These are phyloP conservation scores for Drosophila neocordata DNA, from an alignment of 1,140 invertebrate genomes.

Conservation along the genomic window DNA sequence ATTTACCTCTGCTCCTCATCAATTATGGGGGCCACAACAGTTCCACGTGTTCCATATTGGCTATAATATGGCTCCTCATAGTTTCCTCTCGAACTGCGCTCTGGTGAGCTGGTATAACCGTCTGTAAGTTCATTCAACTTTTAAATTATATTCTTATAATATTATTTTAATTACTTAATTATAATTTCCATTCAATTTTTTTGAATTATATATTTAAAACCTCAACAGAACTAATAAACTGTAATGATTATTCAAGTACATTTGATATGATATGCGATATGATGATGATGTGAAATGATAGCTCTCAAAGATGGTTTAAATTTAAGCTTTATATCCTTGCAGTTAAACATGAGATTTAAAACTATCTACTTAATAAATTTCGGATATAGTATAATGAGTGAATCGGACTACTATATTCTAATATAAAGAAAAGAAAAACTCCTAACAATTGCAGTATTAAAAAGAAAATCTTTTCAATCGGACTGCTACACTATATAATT, in stretches of 20 bases:
- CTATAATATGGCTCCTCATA: constrained; percentile 95
- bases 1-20: constrained; percentile 91
- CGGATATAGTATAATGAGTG: too few relatives aligned
- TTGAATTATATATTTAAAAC: neutral
- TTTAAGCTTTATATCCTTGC: neutral
- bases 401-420: too few relatives aligned
- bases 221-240: neutral
- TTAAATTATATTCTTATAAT: neutral
- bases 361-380: too few relatives aligned
- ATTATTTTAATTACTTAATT: neutral
- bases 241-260: too few relatives aligned
- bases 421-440: too few relatives aligned
- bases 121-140: constrained; percentile 82
- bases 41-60: constrained; percentile 88
- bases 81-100: constrained; percentile 87
- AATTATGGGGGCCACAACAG: constrained; percentile 93
- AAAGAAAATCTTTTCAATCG: too few relatives aligned
- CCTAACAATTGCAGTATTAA: too few relatives aligned
- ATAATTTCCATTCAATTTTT: neutral
- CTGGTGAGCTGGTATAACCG: constrained; percentile 94
- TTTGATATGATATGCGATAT: too few relatives aligned
- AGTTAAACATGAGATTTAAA: neutral
- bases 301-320: neutral
- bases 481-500: too few relatives aligned
- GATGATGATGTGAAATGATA: neutral